Base-by-base conservation (phyloP, 2,113 vertebrate genomes). In the Lagopus muta region DNA sequence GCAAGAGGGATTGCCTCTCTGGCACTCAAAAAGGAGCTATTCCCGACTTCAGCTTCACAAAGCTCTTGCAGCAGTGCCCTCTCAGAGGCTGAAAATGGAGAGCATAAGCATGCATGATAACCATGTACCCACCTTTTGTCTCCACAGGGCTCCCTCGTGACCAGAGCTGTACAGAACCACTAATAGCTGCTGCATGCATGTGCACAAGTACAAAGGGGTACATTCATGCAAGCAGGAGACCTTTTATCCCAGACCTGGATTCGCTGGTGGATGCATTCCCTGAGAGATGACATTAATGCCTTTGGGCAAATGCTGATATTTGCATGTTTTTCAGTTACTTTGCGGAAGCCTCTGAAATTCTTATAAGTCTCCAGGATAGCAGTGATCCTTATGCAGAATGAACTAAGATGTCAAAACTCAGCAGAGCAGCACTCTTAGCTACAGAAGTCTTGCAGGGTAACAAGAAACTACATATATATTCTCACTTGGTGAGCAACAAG, bases 261-360 rank as follows among this genome's bases (percentile, higher is more conserved):
- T 70, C 10, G 5, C 40, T 89, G 62, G 6, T 40, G 8, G 6
- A 3, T 21, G 11, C 22, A 25, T 48, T 87, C 48, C 28, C 58
- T 19, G 13, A 82, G 45, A 4, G 21, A 62, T 24, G 38, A 34
- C 32, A 90, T 70, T 1, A 30, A 12, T 57, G 34, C 24, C 42
- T 42, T 36, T 47, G 20, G 27, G 69, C 28, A 89, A 79, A 55
- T 2, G 4, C 0, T 0, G 66, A 8, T 27, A n/a, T 66, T 92
- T 69, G 9, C 12, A 18, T 20, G 87, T 50, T 42, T 67, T 75
- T 65, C n/a, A 54, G 40, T 70, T 72, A 11, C 36, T 69, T n/a
- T 77, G 36, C 4, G 7, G 85, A 89, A 89, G 27, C 10, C 58
- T 95, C 79, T 85, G 74, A 79, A 94, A 89, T 73, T 77, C 58